phyloP scores from a whole-genome alignment of 2,113 vertebrate genomes.

The Cathartes aura region DNA sequence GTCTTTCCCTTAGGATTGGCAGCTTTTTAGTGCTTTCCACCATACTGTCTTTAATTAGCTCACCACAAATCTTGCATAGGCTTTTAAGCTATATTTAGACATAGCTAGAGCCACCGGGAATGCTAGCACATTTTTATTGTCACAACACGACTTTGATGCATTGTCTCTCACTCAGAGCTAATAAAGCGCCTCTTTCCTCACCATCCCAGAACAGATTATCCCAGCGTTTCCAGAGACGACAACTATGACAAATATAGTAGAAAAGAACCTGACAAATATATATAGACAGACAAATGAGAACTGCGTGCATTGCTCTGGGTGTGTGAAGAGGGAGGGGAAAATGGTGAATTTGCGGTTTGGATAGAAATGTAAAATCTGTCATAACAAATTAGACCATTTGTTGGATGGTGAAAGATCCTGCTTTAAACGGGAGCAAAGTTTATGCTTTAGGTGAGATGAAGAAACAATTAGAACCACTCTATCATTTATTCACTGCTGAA shows the following conservation, averaged over 20 bases:
- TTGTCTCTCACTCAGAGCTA: neutral
- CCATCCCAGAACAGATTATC: neutral
- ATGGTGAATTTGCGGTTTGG: neutral
- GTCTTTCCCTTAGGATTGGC: neutral
- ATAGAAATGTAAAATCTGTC: neutral
- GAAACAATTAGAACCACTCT: neutral
- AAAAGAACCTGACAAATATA: neutral
- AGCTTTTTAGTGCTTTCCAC: neutral
- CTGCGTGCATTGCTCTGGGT: neutral
- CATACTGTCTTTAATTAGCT: neutral
- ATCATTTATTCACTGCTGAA: neutral
- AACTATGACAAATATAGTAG: neutral
- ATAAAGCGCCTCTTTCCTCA: neutral
- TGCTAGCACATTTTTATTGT: neutral
- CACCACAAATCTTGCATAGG: neutral
- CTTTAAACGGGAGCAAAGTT: neutral
- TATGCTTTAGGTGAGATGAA: neutral
- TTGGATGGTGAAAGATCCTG: neutral
- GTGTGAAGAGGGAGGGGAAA: neutral
- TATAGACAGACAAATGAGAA: neutral
- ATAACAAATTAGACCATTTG: neutral
- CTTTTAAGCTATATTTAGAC: neutral
- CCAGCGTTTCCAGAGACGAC: neutral
- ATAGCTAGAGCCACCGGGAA: neutral
- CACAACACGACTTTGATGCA: neutral